Percentiles rank a stretch among this genome's conserved stretches.
Conservation (phyloP, 2,797 vertebrate species). For the Halcyon chelicuti region DNA sequence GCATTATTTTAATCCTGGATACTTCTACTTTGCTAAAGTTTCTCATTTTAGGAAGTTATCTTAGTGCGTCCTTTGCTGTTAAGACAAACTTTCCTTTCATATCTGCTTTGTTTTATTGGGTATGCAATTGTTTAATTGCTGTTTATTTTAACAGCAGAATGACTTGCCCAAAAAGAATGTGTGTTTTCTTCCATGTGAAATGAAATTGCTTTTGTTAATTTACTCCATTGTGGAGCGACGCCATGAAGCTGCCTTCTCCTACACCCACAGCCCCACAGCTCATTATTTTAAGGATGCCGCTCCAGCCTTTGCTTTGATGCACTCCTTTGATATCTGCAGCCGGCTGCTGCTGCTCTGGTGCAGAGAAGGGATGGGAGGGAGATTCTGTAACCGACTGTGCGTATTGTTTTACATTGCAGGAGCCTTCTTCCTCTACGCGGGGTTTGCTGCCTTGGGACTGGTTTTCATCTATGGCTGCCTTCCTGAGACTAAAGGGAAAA, state of each 20-base stretch:
- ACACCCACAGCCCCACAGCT: not conserved
- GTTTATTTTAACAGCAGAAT: conserved; percentile 14
- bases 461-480: conserved; percentile 94
- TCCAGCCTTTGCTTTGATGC: not conserved
- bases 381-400: not conserved
- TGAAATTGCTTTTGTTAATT: not conserved
- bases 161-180: not conserved
- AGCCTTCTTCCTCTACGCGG: conserved; percentile 95
- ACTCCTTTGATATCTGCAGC: not conserved
- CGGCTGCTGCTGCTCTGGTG: not conserved
- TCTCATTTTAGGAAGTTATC: not conserved
- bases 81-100: not conserved
- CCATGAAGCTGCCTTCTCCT: not conserved
- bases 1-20: not conserved
- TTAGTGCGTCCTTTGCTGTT: not conserved
- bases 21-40: not conserved
- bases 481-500: conserved; percentile 95
- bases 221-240: not conserved
- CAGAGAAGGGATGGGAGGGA: not conserved
- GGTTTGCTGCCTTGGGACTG: conserved; percentile 89
- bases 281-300: not conserved
- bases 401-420: conserved; percentile 78
- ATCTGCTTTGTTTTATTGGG: not conserved
- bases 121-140: not conserved
- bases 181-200: not conserved